Conservation (phyloP, 2,113 vertebrate genomes). For the Passer domesticus region DNA sequence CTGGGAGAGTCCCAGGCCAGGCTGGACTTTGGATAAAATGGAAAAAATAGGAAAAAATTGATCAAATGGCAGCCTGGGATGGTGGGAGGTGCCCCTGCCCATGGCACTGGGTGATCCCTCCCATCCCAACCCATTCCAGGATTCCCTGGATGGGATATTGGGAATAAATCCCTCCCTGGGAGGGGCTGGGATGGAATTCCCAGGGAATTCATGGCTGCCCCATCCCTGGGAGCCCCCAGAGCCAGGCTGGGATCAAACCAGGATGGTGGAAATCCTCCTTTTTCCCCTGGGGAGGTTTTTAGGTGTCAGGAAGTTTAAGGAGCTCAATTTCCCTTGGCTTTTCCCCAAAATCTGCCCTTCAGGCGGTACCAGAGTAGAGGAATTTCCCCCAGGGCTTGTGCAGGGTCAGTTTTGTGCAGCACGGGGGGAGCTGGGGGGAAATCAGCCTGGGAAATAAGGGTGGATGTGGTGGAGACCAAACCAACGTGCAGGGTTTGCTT, state of each 20-base stretch:
- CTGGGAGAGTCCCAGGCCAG: not conserved
- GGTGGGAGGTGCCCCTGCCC: no score
- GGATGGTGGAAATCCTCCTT: not conserved
- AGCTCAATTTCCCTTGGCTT: not conserved
- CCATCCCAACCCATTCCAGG: no score
- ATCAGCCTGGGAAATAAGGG: not conserved
- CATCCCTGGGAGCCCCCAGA: no score
- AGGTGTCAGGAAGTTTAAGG: not conserved
- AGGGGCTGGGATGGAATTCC: no score
- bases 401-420: not conserved
- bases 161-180: no score
- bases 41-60: not conserved
- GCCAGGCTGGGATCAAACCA: not conserved
- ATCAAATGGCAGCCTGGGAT: no score
- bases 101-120: no score
- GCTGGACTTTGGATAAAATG: not conserved
- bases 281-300: not conserved
- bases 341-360: not conserved
- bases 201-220: no score
- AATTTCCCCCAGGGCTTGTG: not conserved
- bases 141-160: no score
- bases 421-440: not conserved
- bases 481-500: not conserved
- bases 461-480: not conserved
- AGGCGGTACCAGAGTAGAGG: not conserved